Evolutionary conservation across 2,113 vertebrate genomes (phyloP).

Genomic region (Erythrocercus mccallii): DNA sequence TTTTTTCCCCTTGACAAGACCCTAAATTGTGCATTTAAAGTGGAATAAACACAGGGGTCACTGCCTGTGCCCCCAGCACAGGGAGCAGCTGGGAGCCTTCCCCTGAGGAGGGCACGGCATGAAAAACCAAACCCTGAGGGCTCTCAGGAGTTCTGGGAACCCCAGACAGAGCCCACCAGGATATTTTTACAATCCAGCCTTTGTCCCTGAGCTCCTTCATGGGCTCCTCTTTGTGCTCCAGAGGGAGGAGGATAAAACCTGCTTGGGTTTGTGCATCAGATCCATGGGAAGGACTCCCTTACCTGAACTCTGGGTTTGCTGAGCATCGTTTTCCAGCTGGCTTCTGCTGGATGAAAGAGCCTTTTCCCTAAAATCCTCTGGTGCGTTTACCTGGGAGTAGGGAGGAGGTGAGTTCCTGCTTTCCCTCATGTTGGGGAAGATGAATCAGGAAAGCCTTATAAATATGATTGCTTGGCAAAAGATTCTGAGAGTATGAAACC

Average conservation of each 20-base stretch:
- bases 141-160: not conserved
- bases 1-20: not conserved
- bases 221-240: not conserved
- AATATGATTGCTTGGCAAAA: no score
- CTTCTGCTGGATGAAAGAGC: not conserved
- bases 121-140: not conserved
- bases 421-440: no score
- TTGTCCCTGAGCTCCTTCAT: fast-evolving
- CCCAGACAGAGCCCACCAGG: not conserved
- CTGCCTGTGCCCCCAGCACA: not conserved
- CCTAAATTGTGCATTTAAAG: not conserved
- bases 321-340: not conserved
- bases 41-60: not conserved
- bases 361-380: not conserved
- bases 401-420: not conserved
- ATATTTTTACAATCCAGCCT: not conserved
- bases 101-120: not conserved
- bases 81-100: not conserved
- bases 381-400: not conserved
- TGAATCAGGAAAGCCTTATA: no score
- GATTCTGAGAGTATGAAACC: no score
- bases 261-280: not conserved
- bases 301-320: not conserved
- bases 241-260: not conserved
- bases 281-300: fast-evolving